phyloP scores from a whole-genome alignment of 2,113 vertebrate species.

The Mus musculus region GRCm39 chr12:12227001-12227500 shows the following conservation, averaged over 20 bases:
- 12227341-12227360: neutral
- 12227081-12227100: neutral
- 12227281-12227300: neutral
- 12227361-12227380: rapidly evolving
- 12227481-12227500: neutral
- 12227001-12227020: neutral
- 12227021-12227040: neutral
- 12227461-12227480: neutral
- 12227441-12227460: neutral
- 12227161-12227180: neutral
- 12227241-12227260: neutral
- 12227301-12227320: neutral
- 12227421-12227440: neutral
- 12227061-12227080: too few relatives aligned
- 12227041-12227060: rapidly evolving
- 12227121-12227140: neutral
- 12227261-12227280: neutral
- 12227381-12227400: neutral
- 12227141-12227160: neutral
- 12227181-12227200: neutral
- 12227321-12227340: neutral
- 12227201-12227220: neutral
- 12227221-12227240: neutral
- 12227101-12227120: neutral
- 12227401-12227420: neutral